Evolutionary conservation across 1,140 invertebrate species (phyloP).

Genomic region (Drosophila erecta): DNA sequence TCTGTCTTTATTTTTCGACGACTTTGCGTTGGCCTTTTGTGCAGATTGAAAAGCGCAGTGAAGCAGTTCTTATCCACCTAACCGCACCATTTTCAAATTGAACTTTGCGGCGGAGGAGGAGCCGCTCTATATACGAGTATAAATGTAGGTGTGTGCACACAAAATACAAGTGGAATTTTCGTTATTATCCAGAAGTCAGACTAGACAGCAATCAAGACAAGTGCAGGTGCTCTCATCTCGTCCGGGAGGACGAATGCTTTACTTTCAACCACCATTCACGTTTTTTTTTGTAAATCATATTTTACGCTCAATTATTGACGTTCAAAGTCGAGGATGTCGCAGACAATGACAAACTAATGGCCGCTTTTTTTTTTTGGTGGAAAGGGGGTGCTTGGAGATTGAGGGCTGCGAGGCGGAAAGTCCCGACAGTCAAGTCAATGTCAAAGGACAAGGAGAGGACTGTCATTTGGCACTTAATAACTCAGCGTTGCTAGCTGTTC

Average conservation of each 20-base stretch:
- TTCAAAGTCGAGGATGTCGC: constrained; percentile 68
- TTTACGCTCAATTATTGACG: constrained; percentile 82
- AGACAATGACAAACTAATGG: constrained; percentile 82
- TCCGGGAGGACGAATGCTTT: neutral
- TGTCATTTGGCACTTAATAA: constrained; percentile 76
- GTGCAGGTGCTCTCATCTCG: constrained; percentile 47
- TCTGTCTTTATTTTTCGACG: neutral
- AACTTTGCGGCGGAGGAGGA: constrained; percentile 4
- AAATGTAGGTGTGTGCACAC: neutral
- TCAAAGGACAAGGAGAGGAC: constrained; percentile 45
- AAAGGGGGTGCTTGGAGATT: neutral
- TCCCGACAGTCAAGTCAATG: constrained; percentile 51
- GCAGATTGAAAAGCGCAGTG: constrained; percentile 78
- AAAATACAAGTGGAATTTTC: constrained; percentile 26
- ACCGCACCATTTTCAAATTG: neutral
- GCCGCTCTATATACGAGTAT: neutral
- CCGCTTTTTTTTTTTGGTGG: neutral
- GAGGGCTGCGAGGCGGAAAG: neutral
- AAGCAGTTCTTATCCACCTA: constrained; percentile 51
- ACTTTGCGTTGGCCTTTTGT: constrained; percentile 51
- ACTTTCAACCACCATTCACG: neutral
- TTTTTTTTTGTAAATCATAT: constrained; percentile 70
- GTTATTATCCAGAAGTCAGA: constrained; percentile 30
- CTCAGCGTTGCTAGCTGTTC: constrained; percentile 13
- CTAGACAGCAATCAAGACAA: constrained; percentile 68